phyloP scores from a whole-genome alignment of 1,140 invertebrate species.

The Bathynomus jamesi region DNA sequence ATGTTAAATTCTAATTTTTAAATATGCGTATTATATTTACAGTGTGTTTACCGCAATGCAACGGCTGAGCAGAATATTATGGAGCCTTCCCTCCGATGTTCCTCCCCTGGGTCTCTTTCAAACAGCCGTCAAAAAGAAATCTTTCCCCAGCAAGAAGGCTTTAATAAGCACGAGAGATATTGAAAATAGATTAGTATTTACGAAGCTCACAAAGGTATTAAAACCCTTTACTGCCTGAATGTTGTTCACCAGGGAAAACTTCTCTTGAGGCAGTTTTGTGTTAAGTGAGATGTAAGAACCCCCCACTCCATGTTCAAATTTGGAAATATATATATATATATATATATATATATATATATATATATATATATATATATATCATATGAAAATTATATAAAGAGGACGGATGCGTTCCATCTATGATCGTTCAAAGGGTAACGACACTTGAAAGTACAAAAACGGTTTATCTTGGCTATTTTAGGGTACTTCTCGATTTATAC shows the following conservation, averaged over 20 bases:
- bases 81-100: conserved; percentile 2
- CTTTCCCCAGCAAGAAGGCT: not conserved
- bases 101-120: not conserved
- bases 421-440: no score
- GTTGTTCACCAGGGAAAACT: no score
- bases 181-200: conserved; percentile 8
- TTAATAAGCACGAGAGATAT: conserved; percentile 7
- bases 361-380: not conserved
- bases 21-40: no score
- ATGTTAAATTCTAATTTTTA: no score
- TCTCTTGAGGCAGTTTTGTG: no score
- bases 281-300: no score
- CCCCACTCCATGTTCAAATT: not conserved
- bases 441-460: no score
- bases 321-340: not conserved
- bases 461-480: no score
- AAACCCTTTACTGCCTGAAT: no score
- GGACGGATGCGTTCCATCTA: no score
- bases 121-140: not conserved
- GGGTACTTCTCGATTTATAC: no score
- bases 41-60: conserved; percentile 7
- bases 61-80: conserved; percentile 14
- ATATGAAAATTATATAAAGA: no score
- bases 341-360: not conserved
- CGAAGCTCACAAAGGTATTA: conserved; percentile 4